Evolutionary conservation across 2,888 invertebrate genomes (phyloP), one percentile per base, ranked within the genome.

Genomic region (Rotaria macrura): DNA sequence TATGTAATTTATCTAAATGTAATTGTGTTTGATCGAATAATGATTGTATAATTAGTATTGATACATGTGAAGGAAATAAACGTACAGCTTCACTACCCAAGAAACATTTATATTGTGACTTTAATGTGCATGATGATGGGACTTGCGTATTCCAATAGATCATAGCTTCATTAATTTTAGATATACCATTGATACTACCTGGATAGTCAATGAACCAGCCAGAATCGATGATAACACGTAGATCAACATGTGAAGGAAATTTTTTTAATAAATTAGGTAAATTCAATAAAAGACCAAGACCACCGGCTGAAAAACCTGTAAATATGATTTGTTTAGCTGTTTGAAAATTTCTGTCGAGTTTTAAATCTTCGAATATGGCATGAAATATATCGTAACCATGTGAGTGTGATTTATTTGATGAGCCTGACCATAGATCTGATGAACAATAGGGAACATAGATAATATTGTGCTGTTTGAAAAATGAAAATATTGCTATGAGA

Each of bases 371-470:
- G 10, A 86, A 84, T 20, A 86, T 84, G 38, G 49, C 55, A 34
- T 74, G 40, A 40, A 86, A 43, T 25, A 86, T 86, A 55, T 84
- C 57, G 25, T 25, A 55, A 23, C 86, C 86, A 40, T 74, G 49
- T n/a, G 72, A 72, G 25, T n/a, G 29, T 34, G 43, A 43, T 43
- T 49, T 54, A 84, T 74, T 86, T 84, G 34, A 84, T 47, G 43
- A 84, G 7, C 86, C 86, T 23, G 83, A 65, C 86, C 86, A 86
- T 49, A 86, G 38, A 74, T 86, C 86, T 34, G 84, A 84, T 40
- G 86, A 86, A 57, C 86, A 86, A 83, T 86, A 86, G 6, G 86
- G 86, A 23, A 86, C 54, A 55, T 86, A 86, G 49, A 86, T 52
- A 29, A 83, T 20, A 57, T 86, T 86, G 25, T 52, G 52, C 17